Evolutionary conservation across 2,113 vertebrate genomes (phyloP).

Genomic region (Orthonyx spaldingii): DNA sequence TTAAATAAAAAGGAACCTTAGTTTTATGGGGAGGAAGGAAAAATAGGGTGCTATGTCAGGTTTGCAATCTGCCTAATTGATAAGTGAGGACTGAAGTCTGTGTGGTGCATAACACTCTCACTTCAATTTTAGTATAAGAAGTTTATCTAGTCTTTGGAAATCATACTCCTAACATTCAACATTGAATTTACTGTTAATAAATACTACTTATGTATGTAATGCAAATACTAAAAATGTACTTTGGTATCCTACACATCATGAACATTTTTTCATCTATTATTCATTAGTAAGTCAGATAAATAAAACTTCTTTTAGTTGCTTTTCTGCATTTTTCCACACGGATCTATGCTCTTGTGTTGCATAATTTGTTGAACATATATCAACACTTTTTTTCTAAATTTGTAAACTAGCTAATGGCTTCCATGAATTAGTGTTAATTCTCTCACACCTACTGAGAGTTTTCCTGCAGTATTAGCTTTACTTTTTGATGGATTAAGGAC

Average conservation of each 20-base stretch:
- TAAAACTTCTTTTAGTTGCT: not conserved
- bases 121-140: not conserved
- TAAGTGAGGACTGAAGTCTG: not conserved
- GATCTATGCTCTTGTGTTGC: not conserved
- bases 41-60: not conserved
- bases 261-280: not conserved
- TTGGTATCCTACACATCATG: not conserved
- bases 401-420: not conserved
- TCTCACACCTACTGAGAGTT: not conserved
- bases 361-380: not conserved
- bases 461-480: not conserved
- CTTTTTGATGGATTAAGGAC: not conserved
- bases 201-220: not conserved
- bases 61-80: not conserved
- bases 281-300: not conserved
- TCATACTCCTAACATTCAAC: not conserved
- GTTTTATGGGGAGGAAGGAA: not conserved
- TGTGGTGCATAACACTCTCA: not conserved
- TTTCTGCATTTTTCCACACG: not conserved
- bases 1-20: not conserved
- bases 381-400: not conserved
- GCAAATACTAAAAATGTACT: not conserved
- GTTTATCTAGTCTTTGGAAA: not conserved
- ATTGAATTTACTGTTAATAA: not conserved
- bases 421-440: not conserved